A percentile compares a stretch with the other conserved stretches of the same genome.
Evolutionary conservation across 2,888 invertebrate genomes (phyloP).

Genomic region (Metellina segmentata): DNA sequence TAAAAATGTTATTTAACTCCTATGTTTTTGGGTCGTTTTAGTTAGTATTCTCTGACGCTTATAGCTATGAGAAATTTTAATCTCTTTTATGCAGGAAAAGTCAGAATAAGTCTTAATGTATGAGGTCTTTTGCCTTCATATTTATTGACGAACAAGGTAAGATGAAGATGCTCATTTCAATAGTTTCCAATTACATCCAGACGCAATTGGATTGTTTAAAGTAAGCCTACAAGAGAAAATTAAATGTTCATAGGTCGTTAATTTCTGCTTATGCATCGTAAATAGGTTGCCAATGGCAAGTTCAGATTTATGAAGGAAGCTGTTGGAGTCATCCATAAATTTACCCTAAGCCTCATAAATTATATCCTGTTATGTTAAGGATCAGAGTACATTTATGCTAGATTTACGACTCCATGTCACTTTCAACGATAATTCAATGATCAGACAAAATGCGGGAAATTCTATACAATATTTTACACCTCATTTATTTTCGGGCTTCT

Average conservation of each 20-base stretch:
- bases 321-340: constrained; percentile 23
- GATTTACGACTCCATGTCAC: constrained; percentile 26
- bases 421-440: constrained; percentile 21
- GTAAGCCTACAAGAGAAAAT: neutral
- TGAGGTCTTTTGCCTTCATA: too few species aligned
- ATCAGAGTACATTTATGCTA: constrained; percentile 20
- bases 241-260: neutral
- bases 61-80: too few species aligned
- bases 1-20: too few species aligned
- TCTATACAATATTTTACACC: constrained; percentile 21
- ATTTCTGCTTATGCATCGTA: neutral
- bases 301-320: constrained; percentile 30
- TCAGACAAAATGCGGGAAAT: neutral
- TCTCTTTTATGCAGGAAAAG: too few species aligned
- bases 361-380: constrained; percentile 1
- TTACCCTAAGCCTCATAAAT: constrained; percentile 36
- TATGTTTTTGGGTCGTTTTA: too few species aligned
- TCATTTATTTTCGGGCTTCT: neutral
- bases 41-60: too few species aligned
- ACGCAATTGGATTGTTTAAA: too few species aligned
- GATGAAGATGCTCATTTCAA: too few species aligned
- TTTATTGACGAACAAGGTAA: too few species aligned
- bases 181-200: too few species aligned
- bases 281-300: constrained; percentile 22
- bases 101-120: too few species aligned